Conservation (phyloP, 2,797 vertebrate genomes). For the Natrix natrix region DNA sequence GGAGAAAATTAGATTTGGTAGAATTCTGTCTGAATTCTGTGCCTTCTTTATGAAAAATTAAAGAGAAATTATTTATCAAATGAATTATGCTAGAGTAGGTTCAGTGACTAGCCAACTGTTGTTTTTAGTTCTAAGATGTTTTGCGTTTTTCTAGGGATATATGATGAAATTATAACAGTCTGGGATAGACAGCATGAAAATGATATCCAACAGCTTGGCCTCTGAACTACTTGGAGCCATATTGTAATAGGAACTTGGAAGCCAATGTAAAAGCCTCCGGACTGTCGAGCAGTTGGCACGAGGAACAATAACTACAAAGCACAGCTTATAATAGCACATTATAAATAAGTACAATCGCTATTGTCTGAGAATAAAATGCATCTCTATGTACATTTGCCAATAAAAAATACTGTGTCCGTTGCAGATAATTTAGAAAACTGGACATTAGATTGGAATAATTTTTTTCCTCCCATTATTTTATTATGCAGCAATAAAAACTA, state of each 20-base stretch:
- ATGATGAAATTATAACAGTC: not conserved
- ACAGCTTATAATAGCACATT: not conserved
- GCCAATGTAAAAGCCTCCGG: not conserved
- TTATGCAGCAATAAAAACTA: not conserved
- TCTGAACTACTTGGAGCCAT: not conserved
- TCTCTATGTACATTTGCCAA: conserved; percentile 7
- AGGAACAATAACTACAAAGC: not conserved
- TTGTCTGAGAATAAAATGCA: conserved; percentile 1
- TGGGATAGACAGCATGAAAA: not conserved
- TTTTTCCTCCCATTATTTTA: not conserved
- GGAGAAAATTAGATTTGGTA: not conserved
- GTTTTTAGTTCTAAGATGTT: not conserved
- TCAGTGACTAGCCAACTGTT: not conserved
- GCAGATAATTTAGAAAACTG: conserved; percentile 7
- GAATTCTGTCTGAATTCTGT: not conserved
- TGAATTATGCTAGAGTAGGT: not conserved
- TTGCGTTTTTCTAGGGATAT: not conserved
- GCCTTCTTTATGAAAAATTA: not conserved
- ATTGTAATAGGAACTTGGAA: not conserved
- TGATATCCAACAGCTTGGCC: not conserved
- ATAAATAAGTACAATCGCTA: conserved; percentile 10
- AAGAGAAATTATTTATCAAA: not conserved
- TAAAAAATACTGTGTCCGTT: not conserved
- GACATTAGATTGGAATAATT: not conserved
- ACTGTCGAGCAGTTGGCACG: conserved; percentile 7